Evolutionary conservation across 1,140 invertebrate genomes (phyloP), one percentile per base, ranked within the genome.

Genomic region (Drosophila obscura): DNA sequence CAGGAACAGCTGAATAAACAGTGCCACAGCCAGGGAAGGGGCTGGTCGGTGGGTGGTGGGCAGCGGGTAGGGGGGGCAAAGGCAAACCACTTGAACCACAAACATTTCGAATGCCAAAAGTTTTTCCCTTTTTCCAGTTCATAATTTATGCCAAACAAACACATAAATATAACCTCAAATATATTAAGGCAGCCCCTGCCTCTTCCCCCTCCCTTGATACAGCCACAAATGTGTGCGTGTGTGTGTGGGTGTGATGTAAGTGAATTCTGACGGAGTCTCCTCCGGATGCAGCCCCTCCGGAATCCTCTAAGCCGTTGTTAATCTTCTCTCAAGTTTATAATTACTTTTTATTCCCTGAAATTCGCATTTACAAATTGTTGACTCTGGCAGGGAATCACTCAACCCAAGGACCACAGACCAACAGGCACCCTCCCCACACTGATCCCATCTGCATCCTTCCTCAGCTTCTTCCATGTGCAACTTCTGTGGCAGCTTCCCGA

Each of bases 251-350:
- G 59, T 49, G 28, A 22, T 53, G 62, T 31, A 41, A 73, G 58
- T 68, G 60, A 63, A 63, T 24, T 56, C 55, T 57, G 45, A 43
- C 35, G 2, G 24, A 52, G 35, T 46, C 19, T 31, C 41, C 50
- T 1, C 26, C 13, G 7, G 4, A 43, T 35, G 39, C 44, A 43
- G 49, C 26, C 31, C 39, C 19, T 15, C 11, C 28, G 5, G 22
- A 19, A n/a, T 28, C 35, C 31, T 28, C 41, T 28, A 50, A 81
- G 78, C 82, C 78, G 78, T 85, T 82, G 78, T 85, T 88, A 85
- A 85, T 85, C 82, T 77, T 77, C 64, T 61, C 57, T 52, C 45
- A 75, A 82, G 65, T 85, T 85, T 87, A 59, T 87, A 85, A 85
- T 85, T 85, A 85, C 81, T 87, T 81, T 81, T 81, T 56, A 69